Conservation (phyloP, 2,113 vertebrate species). For the Fukomys damarensis region DNA sequence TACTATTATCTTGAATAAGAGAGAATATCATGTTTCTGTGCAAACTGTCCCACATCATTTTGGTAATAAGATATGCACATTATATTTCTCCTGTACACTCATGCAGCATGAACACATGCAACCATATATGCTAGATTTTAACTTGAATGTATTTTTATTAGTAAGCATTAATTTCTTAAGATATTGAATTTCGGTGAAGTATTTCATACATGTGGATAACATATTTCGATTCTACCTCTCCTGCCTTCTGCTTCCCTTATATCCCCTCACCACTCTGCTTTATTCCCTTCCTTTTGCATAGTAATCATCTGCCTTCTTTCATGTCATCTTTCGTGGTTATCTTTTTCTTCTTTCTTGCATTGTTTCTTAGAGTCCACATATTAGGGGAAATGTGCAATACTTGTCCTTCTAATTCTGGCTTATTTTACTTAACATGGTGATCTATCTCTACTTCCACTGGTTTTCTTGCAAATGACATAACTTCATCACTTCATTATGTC, state of each 20-base stretch:
- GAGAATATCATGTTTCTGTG: not conserved
- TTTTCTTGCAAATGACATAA: not conserved
- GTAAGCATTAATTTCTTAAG: not conserved
- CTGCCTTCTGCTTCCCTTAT: not conserved
- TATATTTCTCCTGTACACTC: not conserved
- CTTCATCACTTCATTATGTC: not conserved
- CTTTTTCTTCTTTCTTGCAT: not conserved
- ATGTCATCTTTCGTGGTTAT: not conserved
- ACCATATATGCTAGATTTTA: not conserved
- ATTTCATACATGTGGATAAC: too few relatives aligned
- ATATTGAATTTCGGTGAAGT: not conserved
- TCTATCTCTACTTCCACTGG: not conserved
- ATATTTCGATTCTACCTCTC: not conserved
- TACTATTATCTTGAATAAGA: not conserved
- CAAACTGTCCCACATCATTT: not conserved
- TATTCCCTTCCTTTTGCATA: not conserved
- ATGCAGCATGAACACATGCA: not conserved
- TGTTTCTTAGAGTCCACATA: not conserved
- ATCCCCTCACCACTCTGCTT: not conserved
- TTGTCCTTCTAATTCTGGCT: not conserved
- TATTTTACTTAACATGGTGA: not conserved
- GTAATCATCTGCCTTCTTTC: not conserved
- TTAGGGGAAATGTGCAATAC: not conserved
- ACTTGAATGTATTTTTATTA: not conserved
- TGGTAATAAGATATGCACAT: not conserved